These are phyloP conservation scores for Actinernus sp. DNA, from an alignment of 92 coral and sea anemone species.

Conservation along the genomic window DNA sequence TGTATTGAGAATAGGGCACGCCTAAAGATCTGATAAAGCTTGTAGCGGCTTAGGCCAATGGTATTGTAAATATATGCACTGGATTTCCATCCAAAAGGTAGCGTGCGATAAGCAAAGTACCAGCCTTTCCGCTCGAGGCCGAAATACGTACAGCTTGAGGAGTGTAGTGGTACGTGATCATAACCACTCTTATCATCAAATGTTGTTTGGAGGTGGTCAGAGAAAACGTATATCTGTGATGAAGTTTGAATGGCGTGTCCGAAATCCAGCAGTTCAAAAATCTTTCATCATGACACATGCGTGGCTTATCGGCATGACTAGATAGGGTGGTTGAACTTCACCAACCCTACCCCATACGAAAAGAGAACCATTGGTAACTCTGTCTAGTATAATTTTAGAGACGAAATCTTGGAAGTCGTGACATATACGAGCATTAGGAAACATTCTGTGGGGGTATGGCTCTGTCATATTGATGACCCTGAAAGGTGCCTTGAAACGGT, in stretches of 20 bases:
- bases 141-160: slow-evolving; percentile 4
- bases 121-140: slow-evolving; percentile 27
- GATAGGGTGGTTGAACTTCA: neutral
- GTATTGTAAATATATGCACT: slow-evolving; percentile 35
- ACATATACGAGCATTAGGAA: slow-evolving; percentile 9
- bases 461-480: slow-evolving; percentile 1
- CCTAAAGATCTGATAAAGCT: slow-evolving; percentile 12
- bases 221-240: neutral
- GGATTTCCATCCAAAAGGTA: slow-evolving; percentile 58
- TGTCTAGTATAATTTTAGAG: neutral
- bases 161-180: slow-evolving; percentile 18
- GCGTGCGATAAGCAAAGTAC: slow-evolving; percentile 9
- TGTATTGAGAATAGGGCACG: slow-evolving; percentile 7
- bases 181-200: slow-evolving; percentile 26
- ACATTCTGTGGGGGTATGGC: slow-evolving; percentile 2
- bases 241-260: slow-evolving; percentile 21
- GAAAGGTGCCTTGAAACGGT: slow-evolving; percentile 4
- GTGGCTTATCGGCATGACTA: neutral
- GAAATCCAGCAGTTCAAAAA: too few species aligned
- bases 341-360: neutral
- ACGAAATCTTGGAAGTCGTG: neutral
- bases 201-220: slow-evolving; percentile 10
- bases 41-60: slow-evolving; percentile 18
- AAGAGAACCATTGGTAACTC: slow-evolving; percentile 2
- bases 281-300: too few species aligned